Base-by-base conservation (phyloP, 2,113 vertebrate genomes). In the Choloepus hoffmanni region DNA sequence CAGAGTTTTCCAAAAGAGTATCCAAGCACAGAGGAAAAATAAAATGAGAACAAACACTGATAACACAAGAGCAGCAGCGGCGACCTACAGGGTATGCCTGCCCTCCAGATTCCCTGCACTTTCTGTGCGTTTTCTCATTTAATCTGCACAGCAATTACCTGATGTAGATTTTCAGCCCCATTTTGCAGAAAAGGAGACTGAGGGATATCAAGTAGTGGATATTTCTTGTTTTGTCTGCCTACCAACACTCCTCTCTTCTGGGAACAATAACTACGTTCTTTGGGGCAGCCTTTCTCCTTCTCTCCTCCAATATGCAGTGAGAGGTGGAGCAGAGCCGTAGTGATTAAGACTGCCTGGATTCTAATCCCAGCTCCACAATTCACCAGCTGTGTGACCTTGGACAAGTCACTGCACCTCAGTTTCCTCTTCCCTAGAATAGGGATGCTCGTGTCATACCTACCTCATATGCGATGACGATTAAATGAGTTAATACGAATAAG, bases 91-190 rank as follows among this genome's bases (percentile, higher is more conserved):
- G 14, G 60, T 23, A 10, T 7, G 19, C 43, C 68, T 30, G 36
- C 45, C 19, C 8, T 2, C 74, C 79, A n/a, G 62, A 21, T 1
- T 1, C 23, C 11, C 40, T 15, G 24, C 55, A 23, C 24, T 3
- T 55, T 21, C 45, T 13, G 36, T 0, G 40, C 5, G 0, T 28
- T n/a, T 48, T 45, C 28, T 68, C 7, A 5, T 2, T 28, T 28
- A 48, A 13, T 13, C 62, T 21, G 36, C 9, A 4, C 1, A 2
- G 3, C 18, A 12, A 12, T 33, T 8, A 8, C 81, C 7, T 2
- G n/a, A 7, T 28, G 45, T 33, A 18, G 2, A 5, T 5, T 11
- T 7, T 43, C 82, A 7, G 1, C n/a, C n/a, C 50, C 28, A 0
- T 6, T 26, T 18, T 5, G 26, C 16, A 50, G 8, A 11, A 1